Evolutionary conservation across 2,888 invertebrate species (phyloP), one percentile per base, ranked within the genome.

Genomic region (Apamea sordens): DNA sequence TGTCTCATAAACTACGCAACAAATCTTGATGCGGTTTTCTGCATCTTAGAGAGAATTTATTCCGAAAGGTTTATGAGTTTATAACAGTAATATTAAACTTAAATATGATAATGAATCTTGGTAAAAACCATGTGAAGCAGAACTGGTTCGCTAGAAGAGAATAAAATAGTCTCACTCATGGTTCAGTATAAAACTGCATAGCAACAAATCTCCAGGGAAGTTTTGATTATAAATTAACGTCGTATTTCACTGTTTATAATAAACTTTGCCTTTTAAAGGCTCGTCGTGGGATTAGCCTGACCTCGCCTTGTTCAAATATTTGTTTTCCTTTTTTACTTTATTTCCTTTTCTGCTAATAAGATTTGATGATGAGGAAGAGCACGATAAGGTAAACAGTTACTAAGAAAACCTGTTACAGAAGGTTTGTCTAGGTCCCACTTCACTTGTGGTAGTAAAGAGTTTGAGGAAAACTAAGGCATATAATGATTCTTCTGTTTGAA

Each of bases 201-300:
- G 24, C 28, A 73, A 79, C 65, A 59, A 74, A 50, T 41, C 64
- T 50, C 64, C 28, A 21, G 15, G 64, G 64, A 82, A 65, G 47
- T 32, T 67, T 79, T 59, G 65, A 79, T 79, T 67, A 75, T 82
- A 82, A 82, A 79, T 50, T 41, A 73, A 56, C n/a, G 44, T 47
- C n/a, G 36, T 82, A 63, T 79, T 83, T 79, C 67, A 56, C 61
- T 73, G 70, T 74, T 74, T 84, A 71, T 83, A 28, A 64, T 18
- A 68, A 71, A 72, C 67, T 79, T 75, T 53, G 65, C 71, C n/a
- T 84, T 63, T 61, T 56, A 64, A 64, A 71, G 44, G 67, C 59
- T 47, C 71, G 67, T 50, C 73, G n/a, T 24, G 65, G 79, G 73
- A 80, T 84, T 85, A 84, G 7, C 36, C 63, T 5, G 73, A 65